Base-by-base conservation (phyloP, 2,113 vertebrate genomes). In the Poeciliopsis prolifica region DNA sequence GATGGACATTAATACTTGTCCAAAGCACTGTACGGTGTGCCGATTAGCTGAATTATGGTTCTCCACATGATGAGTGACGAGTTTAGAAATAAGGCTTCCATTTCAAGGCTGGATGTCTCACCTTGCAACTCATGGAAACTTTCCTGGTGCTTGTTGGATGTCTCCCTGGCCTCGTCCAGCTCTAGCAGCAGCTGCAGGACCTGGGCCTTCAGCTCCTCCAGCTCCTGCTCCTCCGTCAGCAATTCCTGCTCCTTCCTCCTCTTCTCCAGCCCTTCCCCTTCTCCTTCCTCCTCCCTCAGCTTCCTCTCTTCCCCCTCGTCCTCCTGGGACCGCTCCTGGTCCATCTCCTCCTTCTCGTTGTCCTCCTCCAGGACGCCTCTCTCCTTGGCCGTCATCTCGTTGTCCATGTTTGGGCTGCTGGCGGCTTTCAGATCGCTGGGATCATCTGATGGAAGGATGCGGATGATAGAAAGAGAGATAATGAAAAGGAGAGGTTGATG, bases 51-150 rank as follows among this genome's bases (percentile, higher is more conserved):
- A 54, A 67, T 67, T 24, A 26, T 37, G 40, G 40, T 15, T 65
- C 64, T 24, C 10, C 22, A 33, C 61, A 80, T 64, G 58, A 29
- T 66, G 22, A 63, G 72, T 37, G 12, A 48, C 24, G 0, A 7
- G 8, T 24, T 3, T 31, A 62, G 51, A 54, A 37, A 42, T 31
- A n/a, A 22, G 24, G 31, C 65, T 1, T 29, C 60, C 51, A 44
- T 8, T 35, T 10, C 3, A 17, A 28, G 35, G 26, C 3, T 54
- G 61, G n/a, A 66, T 10, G 28, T 28, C 93, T 94, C 82, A 97
- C 97, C 96, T 87, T 96, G 97, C 65, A 97, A 87, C 89, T 97
- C 96, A 17, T 95, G 77, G 26, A 95, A 95, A 79, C 93, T 95
- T 11, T 96, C 96, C 82, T 96, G 94, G 15, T 97, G 96, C 82